A percentile compares a stretch with the other conserved stretches of the same genome.
Conservation (phyloP, 2,797 vertebrate species). For the Xiphophorus birchmanni region DNA sequence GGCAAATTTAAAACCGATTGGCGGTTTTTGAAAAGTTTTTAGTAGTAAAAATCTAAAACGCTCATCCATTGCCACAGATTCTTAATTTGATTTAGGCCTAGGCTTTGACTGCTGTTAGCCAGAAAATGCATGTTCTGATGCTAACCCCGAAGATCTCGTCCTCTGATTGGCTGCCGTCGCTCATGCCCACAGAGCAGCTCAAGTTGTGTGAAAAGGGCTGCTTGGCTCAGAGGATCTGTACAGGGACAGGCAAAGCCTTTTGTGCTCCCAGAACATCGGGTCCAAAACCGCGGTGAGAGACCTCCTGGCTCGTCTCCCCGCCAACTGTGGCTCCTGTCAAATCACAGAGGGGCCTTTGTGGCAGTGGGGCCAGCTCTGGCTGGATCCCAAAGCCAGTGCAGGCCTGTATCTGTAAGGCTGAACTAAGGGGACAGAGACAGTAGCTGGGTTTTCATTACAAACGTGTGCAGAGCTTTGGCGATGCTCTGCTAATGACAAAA, state of each 20-base stretch:
- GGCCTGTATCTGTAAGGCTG: slow-evolving; percentile 60
- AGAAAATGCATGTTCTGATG: slow-evolving; percentile 12
- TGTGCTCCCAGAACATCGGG: slow-evolving; percentile 63
- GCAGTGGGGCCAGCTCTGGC: slow-evolving; percentile 63
- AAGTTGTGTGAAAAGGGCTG: slow-evolving; percentile 18
- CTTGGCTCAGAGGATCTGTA: slow-evolving; percentile 31
- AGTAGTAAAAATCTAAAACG: background rate
- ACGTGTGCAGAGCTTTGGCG: too few species aligned
- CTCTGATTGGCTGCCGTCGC: slow-evolving; percentile 9
- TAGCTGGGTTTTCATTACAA: background rate
- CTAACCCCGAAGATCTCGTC: slow-evolving; percentile 5
- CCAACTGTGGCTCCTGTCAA: slow-evolving; percentile 56
- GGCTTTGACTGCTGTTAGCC: slow-evolving; percentile 4
- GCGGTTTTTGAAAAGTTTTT: background rate
- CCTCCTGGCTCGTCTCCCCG: slow-evolving; percentile 48
- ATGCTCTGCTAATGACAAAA: too few species aligned
- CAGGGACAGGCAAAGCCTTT: slow-evolving; percentile 35
- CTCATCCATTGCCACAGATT: background rate
- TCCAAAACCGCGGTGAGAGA: slow-evolving; percentile 48
- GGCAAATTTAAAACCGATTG: background rate
- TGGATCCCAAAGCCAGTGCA: slow-evolving; percentile 62
- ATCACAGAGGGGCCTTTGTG: slow-evolving; percentile 81
- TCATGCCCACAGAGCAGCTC: slow-evolving; percentile 8
- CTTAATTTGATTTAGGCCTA: background rate
- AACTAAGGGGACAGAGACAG: slow-evolving; percentile 57